phyloP scores from a whole-genome alignment of 2,113 vertebrate species.

The Equus quagga region DNA sequence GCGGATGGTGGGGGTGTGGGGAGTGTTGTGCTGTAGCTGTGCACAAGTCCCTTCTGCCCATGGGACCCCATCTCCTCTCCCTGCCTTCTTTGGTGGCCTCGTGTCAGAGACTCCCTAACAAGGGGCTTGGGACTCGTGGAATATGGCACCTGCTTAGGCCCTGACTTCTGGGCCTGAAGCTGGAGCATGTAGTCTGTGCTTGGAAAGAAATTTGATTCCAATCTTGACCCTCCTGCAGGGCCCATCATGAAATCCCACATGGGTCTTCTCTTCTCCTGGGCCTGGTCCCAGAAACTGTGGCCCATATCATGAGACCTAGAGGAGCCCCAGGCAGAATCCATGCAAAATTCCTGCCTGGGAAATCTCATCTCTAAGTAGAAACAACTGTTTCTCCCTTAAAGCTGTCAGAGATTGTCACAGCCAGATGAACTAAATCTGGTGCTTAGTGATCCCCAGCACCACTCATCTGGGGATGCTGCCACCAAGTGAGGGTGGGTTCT shows the following conservation, averaged over 20 bases:
- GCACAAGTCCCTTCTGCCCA: background rate
- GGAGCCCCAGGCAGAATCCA: background rate
- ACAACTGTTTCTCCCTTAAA: background rate
- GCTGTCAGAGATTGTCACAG: background rate
- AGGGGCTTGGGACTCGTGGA: background rate
- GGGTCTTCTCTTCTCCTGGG: background rate
- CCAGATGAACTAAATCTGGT: background rate
- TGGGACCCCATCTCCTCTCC: background rate
- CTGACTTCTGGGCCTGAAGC: background rate
- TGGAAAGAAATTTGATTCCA: background rate
- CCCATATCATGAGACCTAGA: background rate
- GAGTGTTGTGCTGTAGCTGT: background rate
- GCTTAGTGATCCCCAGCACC: background rate
- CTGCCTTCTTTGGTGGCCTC: background rate
- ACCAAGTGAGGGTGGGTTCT: background rate
- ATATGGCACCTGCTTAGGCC: background rate
- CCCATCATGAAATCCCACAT: background rate
- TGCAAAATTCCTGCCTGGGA: background rate
- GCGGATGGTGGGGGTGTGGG: background rate
- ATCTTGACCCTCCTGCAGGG: background rate
- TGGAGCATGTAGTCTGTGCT: background rate
- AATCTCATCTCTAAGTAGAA: background rate
- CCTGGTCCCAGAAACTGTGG: background rate
- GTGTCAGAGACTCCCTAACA: background rate
- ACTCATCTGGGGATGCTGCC: background rate